phyloP scores from a whole-genome alignment of 2,113 vertebrate genomes.

The Anolis sagrei region DNA sequence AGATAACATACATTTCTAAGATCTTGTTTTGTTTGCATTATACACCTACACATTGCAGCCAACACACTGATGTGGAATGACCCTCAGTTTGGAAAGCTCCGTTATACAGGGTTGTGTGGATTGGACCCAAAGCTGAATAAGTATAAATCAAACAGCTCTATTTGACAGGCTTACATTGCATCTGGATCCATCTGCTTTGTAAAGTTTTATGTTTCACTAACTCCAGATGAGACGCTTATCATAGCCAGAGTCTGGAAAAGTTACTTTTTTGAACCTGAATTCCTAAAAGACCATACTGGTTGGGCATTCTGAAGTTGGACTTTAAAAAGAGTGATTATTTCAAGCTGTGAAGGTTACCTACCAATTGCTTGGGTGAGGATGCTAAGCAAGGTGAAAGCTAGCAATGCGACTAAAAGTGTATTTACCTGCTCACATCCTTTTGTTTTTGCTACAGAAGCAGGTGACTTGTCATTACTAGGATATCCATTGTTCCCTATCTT shows the following conservation, averaged over 20 bases:
- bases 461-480: constrained; percentile 22
- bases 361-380: neutral
- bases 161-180: neutral
- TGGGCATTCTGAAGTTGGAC: too few relatives aligned
- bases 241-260: too few relatives aligned
- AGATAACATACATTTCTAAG: too few relatives aligned
- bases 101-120: neutral
- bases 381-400: neutral
- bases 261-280: too few relatives aligned
- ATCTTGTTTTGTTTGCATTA: too few relatives aligned
- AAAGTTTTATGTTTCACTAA: neutral
- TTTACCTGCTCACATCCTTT: neutral
- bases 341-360: neutral
- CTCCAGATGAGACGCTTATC: neutral
- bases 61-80: too few relatives aligned
- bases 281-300: too few relatives aligned
- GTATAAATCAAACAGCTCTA: neutral
- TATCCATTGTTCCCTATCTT: constrained; percentile 6
- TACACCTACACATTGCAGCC: too few relatives aligned
- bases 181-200: neutral
- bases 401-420: neutral
- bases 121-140: neutral
- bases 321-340: too few relatives aligned
- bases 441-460: neutral
- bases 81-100: too few relatives aligned